Conservation (phyloP, 2,797 vertebrate species). For the Diplodus sargus region DNA sequence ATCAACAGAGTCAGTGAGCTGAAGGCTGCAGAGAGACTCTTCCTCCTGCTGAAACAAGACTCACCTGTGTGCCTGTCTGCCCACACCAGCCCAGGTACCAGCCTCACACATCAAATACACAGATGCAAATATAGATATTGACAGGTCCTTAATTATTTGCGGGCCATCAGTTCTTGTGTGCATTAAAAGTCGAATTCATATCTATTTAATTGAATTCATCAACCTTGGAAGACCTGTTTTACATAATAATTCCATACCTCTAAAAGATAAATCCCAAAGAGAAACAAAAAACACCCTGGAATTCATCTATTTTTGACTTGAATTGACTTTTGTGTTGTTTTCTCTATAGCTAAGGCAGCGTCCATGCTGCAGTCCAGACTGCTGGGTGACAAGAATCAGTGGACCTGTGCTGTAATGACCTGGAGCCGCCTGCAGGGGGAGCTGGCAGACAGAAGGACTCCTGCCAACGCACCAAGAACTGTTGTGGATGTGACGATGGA, state of each 20-base stretch:
- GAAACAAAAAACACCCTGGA: not conserved
- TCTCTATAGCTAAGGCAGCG: slow-evolving; percentile 69
- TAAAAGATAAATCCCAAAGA: not conserved
- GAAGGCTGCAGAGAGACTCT: slow-evolving; percentile 91
- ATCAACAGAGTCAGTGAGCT: slow-evolving; percentile 80
- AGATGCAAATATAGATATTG: fast-evolving
- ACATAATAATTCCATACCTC: not conserved
- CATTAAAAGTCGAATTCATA: not conserved
- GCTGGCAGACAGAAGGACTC: slow-evolving; percentile 45
- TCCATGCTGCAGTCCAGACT: slow-evolving; percentile 84
- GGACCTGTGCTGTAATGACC: slow-evolving; percentile 79
- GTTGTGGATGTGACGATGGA: not conserved
- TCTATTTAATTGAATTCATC: not conserved
- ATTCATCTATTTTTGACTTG: not conserved
- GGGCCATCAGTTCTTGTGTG: not conserved
- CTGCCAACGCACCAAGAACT: not conserved
- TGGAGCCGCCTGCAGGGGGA: slow-evolving; percentile 84
- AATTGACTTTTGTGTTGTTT: not conserved
- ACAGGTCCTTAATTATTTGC: not conserved
- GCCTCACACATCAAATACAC: not conserved
- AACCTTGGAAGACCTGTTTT: not conserved
- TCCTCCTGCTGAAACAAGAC: slow-evolving; percentile 87
- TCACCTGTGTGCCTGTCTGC: slow-evolving; percentile 71
- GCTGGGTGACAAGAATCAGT: slow-evolving; percentile 77
- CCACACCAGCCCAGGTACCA: slow-evolving; percentile 80